Evolutionary conservation across 2,113 vertebrate genomes (phyloP).

Genomic region (Pseudonaja textilis): DNA sequence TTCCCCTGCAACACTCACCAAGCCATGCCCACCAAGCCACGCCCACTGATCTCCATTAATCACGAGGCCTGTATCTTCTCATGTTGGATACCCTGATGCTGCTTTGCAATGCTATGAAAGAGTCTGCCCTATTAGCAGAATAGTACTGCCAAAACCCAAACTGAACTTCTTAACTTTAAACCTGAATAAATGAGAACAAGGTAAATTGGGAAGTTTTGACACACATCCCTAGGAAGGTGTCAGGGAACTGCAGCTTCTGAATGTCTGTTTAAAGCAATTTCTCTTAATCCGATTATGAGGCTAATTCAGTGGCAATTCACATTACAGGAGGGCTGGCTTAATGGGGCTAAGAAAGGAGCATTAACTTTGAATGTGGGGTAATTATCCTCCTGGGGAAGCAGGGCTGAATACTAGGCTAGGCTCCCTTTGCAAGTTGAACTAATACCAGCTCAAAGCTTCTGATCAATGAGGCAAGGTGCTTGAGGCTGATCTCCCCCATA

Average conservation of each 20-base stretch:
- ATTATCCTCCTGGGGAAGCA: constrained; percentile 27
- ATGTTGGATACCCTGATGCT: neutral
- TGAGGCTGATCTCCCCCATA: neutral
- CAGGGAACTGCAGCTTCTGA: constrained; percentile 41
- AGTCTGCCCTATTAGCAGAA: constrained; percentile 48
- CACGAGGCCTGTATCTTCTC: neutral
- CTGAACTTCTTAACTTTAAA: constrained; percentile 35
- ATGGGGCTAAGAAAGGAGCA: constrained; percentile 31
- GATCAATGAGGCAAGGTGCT: neutral
- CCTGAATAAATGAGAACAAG: constrained; percentile 7
- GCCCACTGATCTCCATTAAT: neutral
- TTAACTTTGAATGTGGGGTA: constrained; percentile 17
- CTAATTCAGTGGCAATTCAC: constrained; percentile 54
- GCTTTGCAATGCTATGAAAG: neutral
- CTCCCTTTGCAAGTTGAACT: constrained; percentile 23
- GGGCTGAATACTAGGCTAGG: constrained; percentile 8
- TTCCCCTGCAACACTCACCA: no score
- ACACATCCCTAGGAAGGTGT: constrained; percentile 10
- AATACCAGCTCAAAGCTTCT: constrained; percentile 13
- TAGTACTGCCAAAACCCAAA: constrained; percentile 52
- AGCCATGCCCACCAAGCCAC: no score
- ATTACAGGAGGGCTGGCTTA: constrained; percentile 37
- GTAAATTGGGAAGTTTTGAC: constrained; percentile 38
- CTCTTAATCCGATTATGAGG: constrained; percentile 69
- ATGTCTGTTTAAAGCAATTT: constrained; percentile 66